A percentile compares a stretch with the other conserved stretches of the same genome.
These are phyloP conservation scores for Plebejus anna DNA, from an alignment of 2,888 invertebrate genomes.

Conservation along the genomic window DNA sequence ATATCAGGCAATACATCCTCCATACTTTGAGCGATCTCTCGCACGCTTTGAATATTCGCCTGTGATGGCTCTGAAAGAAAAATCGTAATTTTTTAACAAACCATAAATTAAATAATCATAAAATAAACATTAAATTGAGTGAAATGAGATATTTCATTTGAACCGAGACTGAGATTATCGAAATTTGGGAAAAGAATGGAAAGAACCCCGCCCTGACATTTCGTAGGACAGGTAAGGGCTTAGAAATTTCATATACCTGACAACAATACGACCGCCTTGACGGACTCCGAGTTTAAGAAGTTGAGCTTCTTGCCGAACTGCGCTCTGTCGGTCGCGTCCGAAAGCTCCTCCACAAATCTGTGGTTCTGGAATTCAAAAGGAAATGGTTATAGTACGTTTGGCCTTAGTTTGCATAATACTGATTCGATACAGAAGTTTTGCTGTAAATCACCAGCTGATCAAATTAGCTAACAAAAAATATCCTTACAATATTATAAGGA, in stretches of 20 bases:
- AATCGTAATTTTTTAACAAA: background rate
- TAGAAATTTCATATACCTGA: conserved; percentile 69
- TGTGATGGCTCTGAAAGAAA: conserved; percentile 81
- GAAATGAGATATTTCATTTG: too few species aligned
- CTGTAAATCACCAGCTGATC: too few species aligned
- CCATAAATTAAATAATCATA: background rate
- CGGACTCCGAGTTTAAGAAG: conserved; percentile 98
- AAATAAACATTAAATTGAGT: too few species aligned
- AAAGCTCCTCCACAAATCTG: conserved; percentile 35
- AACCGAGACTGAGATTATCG: too few species aligned
- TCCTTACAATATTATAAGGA: too few species aligned
- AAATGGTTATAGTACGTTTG: background rate
- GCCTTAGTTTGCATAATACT: too few species aligned
- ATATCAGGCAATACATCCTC: conserved; percentile 50
- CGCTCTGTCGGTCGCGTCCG: conserved; percentile 74
- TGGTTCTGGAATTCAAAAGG: conserved; percentile 1
- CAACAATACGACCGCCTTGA: conserved; percentile 93
- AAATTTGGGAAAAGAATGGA: too few species aligned
- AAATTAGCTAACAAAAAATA: too few species aligned
- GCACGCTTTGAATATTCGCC: conserved; percentile 45
- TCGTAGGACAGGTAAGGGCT: too few species aligned
- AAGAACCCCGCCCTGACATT: too few species aligned
- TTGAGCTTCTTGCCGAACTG: conserved; percentile 80
- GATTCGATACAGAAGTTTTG: too few species aligned
- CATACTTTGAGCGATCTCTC: conserved; percentile 47